Percentiles rank a stretch among this genome's conserved stretches.
Conservation (phyloP, 2,888 invertebrate genomes). For the Caenorhabditis parvicauda region DNA sequence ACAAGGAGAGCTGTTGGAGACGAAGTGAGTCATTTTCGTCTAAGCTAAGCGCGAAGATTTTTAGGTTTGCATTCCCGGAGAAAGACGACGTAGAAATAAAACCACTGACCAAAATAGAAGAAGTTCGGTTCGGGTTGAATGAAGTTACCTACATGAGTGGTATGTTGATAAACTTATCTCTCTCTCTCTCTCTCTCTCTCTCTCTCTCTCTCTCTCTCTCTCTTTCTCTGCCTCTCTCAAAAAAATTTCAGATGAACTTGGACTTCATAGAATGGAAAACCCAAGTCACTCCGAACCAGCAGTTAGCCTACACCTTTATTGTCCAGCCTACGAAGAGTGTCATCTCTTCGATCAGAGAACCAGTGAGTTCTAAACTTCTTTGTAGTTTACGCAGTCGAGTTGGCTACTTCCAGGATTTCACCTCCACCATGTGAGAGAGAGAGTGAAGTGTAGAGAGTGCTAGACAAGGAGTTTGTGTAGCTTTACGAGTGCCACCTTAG, state of each 20-base stretch:
- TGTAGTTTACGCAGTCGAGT: too few species aligned
- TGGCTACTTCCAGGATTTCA: too few species aligned
- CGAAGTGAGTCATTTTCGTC: conserved; percentile 65
- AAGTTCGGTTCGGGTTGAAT: conserved; percentile 72
- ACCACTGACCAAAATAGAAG: conserved; percentile 72
- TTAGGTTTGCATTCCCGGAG: conserved; percentile 76
- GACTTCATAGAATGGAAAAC: conserved; percentile 92
- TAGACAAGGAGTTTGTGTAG: too few species aligned
- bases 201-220: too few species aligned
- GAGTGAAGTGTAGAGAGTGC: too few species aligned
- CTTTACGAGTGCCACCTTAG: neutral
- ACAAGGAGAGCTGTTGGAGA: conserved; percentile 79
- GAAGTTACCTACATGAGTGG: conserved; percentile 92
- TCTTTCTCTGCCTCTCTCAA: too few species aligned
- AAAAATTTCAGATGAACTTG: conserved; percentile 76
- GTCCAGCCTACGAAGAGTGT: conserved; percentile 85
- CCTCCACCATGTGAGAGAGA: too few species aligned
- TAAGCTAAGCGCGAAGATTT: too few species aligned
- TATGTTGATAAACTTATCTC: too few species aligned
- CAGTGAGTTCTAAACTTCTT: conserved; percentile 72
- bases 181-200: too few species aligned
- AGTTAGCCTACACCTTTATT: conserved; percentile 89
- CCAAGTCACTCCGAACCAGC: conserved; percentile 82
- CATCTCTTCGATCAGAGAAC: conserved; percentile 85
- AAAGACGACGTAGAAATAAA: conserved; percentile 63